Conservation (phyloP, 2,888 invertebrate species). For the Nymphalis urticae region DNA sequence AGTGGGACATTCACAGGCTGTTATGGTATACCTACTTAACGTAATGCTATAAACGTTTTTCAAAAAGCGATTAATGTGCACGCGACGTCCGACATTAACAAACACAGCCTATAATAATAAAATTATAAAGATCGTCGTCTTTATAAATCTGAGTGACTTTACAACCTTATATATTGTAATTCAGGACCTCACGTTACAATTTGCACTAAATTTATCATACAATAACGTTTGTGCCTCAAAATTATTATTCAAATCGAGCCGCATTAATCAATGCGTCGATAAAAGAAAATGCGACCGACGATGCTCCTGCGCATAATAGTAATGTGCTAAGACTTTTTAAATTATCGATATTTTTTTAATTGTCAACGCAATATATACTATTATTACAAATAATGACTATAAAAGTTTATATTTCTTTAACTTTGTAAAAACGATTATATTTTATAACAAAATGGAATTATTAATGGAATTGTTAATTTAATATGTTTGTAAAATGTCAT, state of each 20-base stretch:
- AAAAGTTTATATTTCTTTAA: not conserved
- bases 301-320: slow-evolving; percentile 65
- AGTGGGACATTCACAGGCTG: too few relatives aligned
- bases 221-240: slow-evolving; percentile 80
- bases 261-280: slow-evolving; percentile 81
- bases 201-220: slow-evolving; percentile 82
- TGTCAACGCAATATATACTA: not conserved
- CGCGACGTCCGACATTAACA: slow-evolving; percentile 43
- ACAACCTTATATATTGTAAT: slow-evolving; percentile 27
- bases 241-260: slow-evolving; percentile 81
- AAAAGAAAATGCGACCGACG: slow-evolving; percentile 77
- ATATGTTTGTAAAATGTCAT: not conserved
- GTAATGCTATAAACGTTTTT: slow-evolving; percentile 38
- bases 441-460: not conserved
- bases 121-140: slow-evolving; percentile 35
- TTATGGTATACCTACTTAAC: not conserved
- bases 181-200: slow-evolving; percentile 67
- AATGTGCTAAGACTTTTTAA: slow-evolving; percentile 39
- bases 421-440: not conserved
- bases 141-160: slow-evolving; percentile 20
- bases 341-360: slow-evolving; percentile 28
- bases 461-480: not conserved
- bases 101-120: slow-evolving; percentile 41
- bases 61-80: slow-evolving; percentile 38
- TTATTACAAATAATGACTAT: too few relatives aligned